phyloP scores from a whole-genome alignment of 2,797 vertebrate genomes.

The Lepilemur ruficaudatus region DNA sequence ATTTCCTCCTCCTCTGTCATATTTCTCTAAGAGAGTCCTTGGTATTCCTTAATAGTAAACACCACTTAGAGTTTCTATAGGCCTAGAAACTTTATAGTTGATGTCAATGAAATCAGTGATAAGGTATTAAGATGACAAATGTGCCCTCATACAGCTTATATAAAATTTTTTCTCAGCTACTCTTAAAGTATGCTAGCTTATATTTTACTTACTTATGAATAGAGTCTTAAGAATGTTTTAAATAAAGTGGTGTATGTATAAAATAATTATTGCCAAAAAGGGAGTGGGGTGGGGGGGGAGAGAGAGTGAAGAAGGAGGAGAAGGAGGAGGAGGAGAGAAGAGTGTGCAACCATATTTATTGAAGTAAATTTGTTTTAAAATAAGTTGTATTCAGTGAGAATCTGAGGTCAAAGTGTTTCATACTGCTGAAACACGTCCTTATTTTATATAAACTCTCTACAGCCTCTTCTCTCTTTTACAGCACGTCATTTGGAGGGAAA shows the following conservation, averaged over 20 bases:
- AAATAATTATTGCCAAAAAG: not conserved
- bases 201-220: not conserved
- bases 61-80: not conserved
- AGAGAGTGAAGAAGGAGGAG: no score
- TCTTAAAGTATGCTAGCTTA: not conserved
- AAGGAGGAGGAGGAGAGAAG: not conserved
- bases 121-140: not conserved
- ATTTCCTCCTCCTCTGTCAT: not conserved
- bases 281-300: no score
- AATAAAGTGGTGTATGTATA: not conserved
- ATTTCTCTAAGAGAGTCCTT: not conserved
- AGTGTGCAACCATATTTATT: not conserved
- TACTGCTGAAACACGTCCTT: not conserved
- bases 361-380: conserved; percentile 16
- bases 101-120: not conserved
- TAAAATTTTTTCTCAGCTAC: not conserved
- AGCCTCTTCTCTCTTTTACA: not conserved
- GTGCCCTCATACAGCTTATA: not conserved
- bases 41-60: not conserved
- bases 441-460: conserved; percentile 6
- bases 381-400: not conserved
- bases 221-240: not conserved
- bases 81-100: not conserved
- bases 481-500: conserved; percentile 30
- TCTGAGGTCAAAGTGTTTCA: not conserved